Base-by-base conservation (phyloP, 92 coral and sea anemone genomes). In the Bergia sp. region DNA sequence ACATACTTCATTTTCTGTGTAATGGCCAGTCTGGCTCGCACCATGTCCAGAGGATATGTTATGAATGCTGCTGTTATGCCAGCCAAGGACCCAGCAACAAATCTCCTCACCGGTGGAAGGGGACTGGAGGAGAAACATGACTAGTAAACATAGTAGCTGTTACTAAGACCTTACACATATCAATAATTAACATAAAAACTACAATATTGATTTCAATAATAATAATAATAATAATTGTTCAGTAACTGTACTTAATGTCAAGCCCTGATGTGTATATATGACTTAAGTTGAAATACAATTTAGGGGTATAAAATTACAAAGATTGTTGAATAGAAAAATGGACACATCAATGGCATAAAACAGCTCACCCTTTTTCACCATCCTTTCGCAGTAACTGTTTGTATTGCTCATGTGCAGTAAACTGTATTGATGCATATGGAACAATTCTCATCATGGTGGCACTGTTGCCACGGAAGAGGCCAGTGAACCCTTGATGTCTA, bases 371-470 rank as follows among this genome's bases (percentile, higher is more conserved):
- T 83, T 89, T 93, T 77, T 86, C 94, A 5, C 89, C 64, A 37
- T 89, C 96, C 61, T 86, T 72, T 79, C 96, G 91, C 9, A 97
- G 86, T 3, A 97, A 53, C 41, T 90, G 90, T 89, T 97, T 97
- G 41, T 89, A 94, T 80, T 97, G 98, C 79, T 97, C 99, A 91
- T 96, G 98, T 8, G 97, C 93, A 47, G 99, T 91, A 86, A 97
- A 97, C 89, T 97, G 99, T 37, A 97, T 89, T 13, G 99, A 93
- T 11, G 99, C 99, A 96, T 97, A 97, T 3, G 99, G 99, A 61
- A 97, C 89, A 41, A 97, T 94, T 45, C 99, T 89, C 77, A 96
- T 96, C 99, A 97, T 97, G 7, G 99, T 97, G 44, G 99, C 99
- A 91, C 98, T 96, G 88, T 97, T 97, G 29, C 99, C 99, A 74